Base-by-base conservation (phyloP, 2,113 vertebrate genomes). In the Heterotis niloticus region DNA sequence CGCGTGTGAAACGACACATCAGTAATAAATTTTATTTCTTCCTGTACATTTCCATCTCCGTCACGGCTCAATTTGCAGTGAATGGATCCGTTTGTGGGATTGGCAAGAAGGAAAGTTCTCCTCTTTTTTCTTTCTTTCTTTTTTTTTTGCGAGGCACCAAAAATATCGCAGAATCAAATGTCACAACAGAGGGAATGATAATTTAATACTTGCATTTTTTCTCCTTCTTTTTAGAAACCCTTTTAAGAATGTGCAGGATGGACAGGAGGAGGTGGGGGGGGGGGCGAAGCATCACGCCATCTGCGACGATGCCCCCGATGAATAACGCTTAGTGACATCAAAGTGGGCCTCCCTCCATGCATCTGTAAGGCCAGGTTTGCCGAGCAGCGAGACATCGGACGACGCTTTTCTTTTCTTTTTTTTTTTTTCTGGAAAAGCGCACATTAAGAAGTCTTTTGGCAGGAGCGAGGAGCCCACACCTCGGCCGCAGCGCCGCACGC, bases 331-430 rank as follows among this genome's bases (percentile, higher is more conserved):
- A 81, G 84, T 85, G 88, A 86, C 88, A 88, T 88, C 82, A 73
- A 76, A 86, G 87, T 85, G 85, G 82, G 85, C 85, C 85, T 86
- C 85, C 88, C 88, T 86, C 76, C 84, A 86, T 88, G 89, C 90
- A 91, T 91, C 91, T 92, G 88, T 85, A 91, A 82, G 90, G 83
- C 86, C 86, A 86, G 90, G 86, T 91, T 90, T 90, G 90, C 85
- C 44, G 84, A 88, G 85, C 84, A 90, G 88, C 83, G 82, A 89
- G 89, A 91, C 90, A 89, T 91, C 91, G 91, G 90, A 90, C 91
- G 89, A 92, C 90, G 87, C 91, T 89, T 89, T 91, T 91, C 91
- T 88, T 89, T 90, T 90, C n/a, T n/a, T 60, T 24, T 90, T 91
- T 91, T 88, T 89, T 89, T 89, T 59, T 54, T 82, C 88, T 91